Evolutionary conservation across 2,888 invertebrate species (phyloP), one percentile per base, ranked within the genome.

Genomic region (Mechanitis messenoides): DNA sequence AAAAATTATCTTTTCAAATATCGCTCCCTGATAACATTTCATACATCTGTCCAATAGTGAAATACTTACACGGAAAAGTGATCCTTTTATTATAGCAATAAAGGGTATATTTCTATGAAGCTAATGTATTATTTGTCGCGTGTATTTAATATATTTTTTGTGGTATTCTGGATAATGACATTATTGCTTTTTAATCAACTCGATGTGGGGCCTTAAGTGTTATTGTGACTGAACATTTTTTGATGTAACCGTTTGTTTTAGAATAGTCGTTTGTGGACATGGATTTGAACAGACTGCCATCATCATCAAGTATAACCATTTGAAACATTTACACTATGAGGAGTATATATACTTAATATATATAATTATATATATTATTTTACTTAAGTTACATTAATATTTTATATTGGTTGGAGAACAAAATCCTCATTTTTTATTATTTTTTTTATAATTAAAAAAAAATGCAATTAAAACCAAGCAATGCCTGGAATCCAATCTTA

Each of bases 131-230:
- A 28, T 42, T 6, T 28, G 20, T 58, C 1, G 11, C 42, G 7
- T 4, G 45, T 57, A 20, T 45, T 67, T 84, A 85, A 84, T 83
- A 79, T 70, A 62, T 76, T 85, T 86, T 85, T 86, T 85, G 78
- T 77, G 60, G 65, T 50, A 66, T 61, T 65, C 69, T 66, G 64
- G 72, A 77, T 84, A 83, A 85, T 83, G 81, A 75, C 78, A 81
- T 85, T 86, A 86, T 83, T 77, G 79, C 80, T 79, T 84, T 84
- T 79, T 84, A 85, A 85, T 86, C 80, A 83, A 76, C 83, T 67
- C 72, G 68, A 79, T 80, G 85, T 84, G 87, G 74, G 85, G 84
- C 74, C 81, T 72, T 69, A 70, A 70, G 68, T 70, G 69, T 71
- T 70, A 69, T 69, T 68, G 69, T 68, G 67, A 66, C 71, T 71